A percentile compares a stretch with the other conserved stretches of the same genome.
Conservation (phyloP, 2,888 invertebrate genomes). For the Cataglyphis livida region DNA sequence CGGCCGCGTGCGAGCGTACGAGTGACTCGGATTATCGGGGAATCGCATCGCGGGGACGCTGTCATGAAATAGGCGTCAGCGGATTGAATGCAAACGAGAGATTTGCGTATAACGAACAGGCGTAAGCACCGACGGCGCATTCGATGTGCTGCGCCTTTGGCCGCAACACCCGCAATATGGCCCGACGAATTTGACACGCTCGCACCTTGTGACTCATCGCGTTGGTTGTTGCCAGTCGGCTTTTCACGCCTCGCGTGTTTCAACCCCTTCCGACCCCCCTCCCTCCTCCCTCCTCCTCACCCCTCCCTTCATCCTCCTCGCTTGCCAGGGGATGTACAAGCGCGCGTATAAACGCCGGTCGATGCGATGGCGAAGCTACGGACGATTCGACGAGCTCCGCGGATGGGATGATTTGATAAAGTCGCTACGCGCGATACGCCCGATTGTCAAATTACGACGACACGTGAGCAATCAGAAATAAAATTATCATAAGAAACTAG, state of each 20-base stretch:
- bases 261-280: background rate
- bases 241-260: slow-evolving; percentile 50
- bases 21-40: slow-evolving; percentile 51
- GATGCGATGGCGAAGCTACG: slow-evolving; percentile 45
- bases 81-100: slow-evolving; percentile 54
- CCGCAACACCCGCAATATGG: slow-evolving; percentile 55
- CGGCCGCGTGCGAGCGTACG: slow-evolving; percentile 20
- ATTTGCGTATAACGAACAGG: slow-evolving; percentile 40
- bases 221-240: slow-evolving; percentile 52
- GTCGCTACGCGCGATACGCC: background rate
- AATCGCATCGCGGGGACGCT: slow-evolving; percentile 43
- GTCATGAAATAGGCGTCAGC: slow-evolving; percentile 46
- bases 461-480: background rate
- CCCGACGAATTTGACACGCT: slow-evolving; percentile 61
- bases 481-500: background rate
- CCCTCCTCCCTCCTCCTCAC: no score
- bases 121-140: slow-evolving; percentile 41
- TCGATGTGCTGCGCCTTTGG: slow-evolving; percentile 48
- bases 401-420: slow-evolving; percentile 32
- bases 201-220: slow-evolving; percentile 46
- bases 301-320: background rate
- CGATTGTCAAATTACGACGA: slow-evolving; percentile 37
- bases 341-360: slow-evolving; percentile 34
- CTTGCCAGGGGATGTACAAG: slow-evolving; percentile 29
- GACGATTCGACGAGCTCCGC: slow-evolving; percentile 32